Base-by-base conservation (phyloP, 2,888 invertebrate genomes). In the Drosophila engyochracea region DNA sequence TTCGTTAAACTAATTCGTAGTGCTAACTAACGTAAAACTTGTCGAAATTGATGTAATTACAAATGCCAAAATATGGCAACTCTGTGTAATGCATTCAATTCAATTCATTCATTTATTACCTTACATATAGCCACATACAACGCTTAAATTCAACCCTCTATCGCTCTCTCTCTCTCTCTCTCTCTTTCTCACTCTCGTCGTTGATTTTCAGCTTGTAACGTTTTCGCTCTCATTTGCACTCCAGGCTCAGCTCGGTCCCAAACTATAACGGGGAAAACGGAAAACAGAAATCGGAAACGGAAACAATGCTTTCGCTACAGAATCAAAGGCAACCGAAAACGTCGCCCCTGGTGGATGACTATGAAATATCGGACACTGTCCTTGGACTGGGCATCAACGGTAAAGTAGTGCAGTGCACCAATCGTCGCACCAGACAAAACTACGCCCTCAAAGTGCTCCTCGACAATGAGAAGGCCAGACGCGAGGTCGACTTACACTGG, bases 311-410 rank as follows among this genome's bases (percentile, higher is more conserved):
- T 63, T 78, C 87, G 74, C 90, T 86, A 65, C 91, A 87, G 53
- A 91, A 89, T 70, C 91, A 87, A 79, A 82, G 89, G 44, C 81
- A 83, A 79, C 93, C 97, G 49, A 98, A 98, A 95, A 95, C 96
- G 86, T 96, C 96, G 62, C 96, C 97, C 54, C 97, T 99, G 82
- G 96, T 96, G 58, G 97, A 97, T 76, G 98, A 99, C 94, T 99
- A 98, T 94, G 96, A 97, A 92, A 97, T 99, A 91, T 97, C 98
- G 41, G 97, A 96, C 91, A 97, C 96, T 76, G 99, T 99, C 52
- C 95, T 99, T 74, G 99, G 99, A 53, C 95, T 99, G 76, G 99
- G 99, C 16, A 99, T 99, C 84, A 99, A 99, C 94, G 99, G 99
- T 76, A 99, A 99, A 95, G 99, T 99, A 63, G 97, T 99, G 25